Conservation (phyloP, 1,140 invertebrate species). For the Ooceraea biroi region DNA sequence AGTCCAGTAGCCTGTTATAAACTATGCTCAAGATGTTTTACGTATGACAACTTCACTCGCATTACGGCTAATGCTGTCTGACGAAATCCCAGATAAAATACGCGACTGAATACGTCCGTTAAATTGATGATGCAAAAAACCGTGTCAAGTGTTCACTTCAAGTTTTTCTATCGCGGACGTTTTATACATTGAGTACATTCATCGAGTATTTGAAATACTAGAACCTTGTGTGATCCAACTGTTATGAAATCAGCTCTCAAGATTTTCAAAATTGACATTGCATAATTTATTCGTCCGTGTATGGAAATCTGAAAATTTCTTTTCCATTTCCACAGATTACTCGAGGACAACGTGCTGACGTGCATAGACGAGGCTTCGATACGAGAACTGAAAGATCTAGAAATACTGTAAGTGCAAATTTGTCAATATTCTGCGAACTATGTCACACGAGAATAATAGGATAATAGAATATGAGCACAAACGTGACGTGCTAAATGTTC, state of each 20-base stretch:
- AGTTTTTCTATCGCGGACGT: no score
- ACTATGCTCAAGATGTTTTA: slow-evolving; percentile 42
- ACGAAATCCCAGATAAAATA: slow-evolving; percentile 36
- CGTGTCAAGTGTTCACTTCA: no score
- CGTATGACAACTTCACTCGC: slow-evolving; percentile 31
- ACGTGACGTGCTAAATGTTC: slow-evolving; percentile 6
- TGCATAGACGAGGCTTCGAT: slow-evolving; percentile 96
- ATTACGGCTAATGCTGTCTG: slow-evolving; percentile 15
- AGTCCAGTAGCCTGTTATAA: slow-evolving; percentile 40
- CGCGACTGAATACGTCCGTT: neutral
- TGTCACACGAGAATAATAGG: neutral
- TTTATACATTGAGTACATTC: no score
- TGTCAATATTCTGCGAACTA: neutral
- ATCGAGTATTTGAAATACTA: no score
- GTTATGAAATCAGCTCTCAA: no score
- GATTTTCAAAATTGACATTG: neutral
- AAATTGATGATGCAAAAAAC: slow-evolving; percentile 21
- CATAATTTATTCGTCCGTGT: neutral
- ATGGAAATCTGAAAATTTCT: slow-evolving; percentile 1
- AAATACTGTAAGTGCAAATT: slow-evolving; percentile 93
- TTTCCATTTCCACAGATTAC: slow-evolving; percentile 87
- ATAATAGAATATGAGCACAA: neutral
- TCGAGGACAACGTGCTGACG: slow-evolving; percentile 97
- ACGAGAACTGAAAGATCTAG: slow-evolving; percentile 93
- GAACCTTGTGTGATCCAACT: no score